Evolutionary conservation across 1,140 invertebrate genomes (phyloP).

Genomic region (Sipha flava): DNA sequence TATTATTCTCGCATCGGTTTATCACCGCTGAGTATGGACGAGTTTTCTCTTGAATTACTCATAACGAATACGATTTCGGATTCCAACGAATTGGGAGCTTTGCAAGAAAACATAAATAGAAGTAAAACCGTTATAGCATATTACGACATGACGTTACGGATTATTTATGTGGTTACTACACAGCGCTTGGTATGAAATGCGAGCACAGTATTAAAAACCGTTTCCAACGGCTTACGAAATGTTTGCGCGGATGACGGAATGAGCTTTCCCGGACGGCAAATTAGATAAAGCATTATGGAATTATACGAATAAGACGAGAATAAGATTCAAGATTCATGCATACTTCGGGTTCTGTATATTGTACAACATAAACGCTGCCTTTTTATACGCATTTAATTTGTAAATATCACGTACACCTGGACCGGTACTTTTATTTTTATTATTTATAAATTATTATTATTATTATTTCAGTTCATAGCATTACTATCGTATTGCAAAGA

Average conservation of each 20-base stretch:
- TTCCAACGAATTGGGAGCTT: too few species aligned
- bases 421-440: not conserved
- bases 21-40: too few species aligned
- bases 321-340: not conserved
- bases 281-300: slow-evolving; percentile 10
- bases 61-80: too few species aligned
- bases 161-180: not conserved
- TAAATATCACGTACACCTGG: not conserved
- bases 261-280: slow-evolving; percentile 1
- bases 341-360: not conserved
- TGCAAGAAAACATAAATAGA: too few species aligned
- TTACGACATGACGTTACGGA: not conserved
- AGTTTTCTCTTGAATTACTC: too few species aligned
- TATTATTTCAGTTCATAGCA: not conserved
- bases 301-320: slow-evolving; percentile 10
- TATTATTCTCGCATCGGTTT: too few species aligned
- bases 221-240: not conserved
- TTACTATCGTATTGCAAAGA: too few species aligned
- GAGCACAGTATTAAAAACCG: slow-evolving; percentile 3
- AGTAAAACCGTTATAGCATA: not conserved
- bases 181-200: not conserved
- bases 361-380: not conserved
- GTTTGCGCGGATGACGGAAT: not conserved
- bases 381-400: not conserved
- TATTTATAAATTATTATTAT: not conserved